These are phyloP conservation scores for Rhinopomastus cyanomelas DNA, from an alignment of 2,113 vertebrate species.

Conservation along the genomic window DNA sequence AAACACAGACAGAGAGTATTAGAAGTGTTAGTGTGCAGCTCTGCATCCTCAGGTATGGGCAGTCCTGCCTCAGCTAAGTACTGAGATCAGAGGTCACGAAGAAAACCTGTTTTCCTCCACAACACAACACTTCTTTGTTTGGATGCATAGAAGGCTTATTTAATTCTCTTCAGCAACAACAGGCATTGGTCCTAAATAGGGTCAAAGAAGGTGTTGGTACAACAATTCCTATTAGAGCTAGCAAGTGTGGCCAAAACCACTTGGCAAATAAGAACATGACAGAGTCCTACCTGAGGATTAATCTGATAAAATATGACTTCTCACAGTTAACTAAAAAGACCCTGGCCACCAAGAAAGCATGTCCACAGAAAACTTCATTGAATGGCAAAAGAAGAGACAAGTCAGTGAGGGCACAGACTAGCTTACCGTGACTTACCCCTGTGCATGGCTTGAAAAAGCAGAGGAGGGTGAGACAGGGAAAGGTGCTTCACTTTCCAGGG, in stretches of 20 bases:
- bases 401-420: not conserved
- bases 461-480: not conserved
- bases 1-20: not conserved
- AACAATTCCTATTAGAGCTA: not conserved
- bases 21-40: not conserved
- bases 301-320: not conserved
- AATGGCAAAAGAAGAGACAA: not conserved
- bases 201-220: not conserved
- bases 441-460: not conserved
- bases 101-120: not conserved
- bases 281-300: not conserved
- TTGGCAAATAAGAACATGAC: not conserved
- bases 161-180: not conserved
- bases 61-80: not conserved
- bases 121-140: not conserved
- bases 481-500: not conserved
- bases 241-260: not conserved
- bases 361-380: not conserved
- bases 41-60: not conserved
- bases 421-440: not conserved
- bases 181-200: not conserved
- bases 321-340: not conserved
- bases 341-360: not conserved
- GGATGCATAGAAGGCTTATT: not conserved
- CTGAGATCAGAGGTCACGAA: not conserved